Evolutionary conservation across 1,140 invertebrate genomes (phyloP), one percentile per base, ranked within the genome.

Genomic region (Megalonaias nervosa): DNA sequence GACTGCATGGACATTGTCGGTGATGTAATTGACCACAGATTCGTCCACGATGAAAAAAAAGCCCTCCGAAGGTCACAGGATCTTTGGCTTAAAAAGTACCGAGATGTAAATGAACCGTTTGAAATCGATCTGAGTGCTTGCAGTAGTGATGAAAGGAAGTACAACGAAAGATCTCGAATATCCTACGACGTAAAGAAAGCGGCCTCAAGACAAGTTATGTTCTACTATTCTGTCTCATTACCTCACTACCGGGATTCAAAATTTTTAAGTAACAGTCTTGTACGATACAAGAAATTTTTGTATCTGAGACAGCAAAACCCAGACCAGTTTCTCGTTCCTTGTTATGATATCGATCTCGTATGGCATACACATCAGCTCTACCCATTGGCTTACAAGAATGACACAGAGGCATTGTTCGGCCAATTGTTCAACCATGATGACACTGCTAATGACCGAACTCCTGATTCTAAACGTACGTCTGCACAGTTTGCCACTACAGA

Each of bases 291-390:
- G 69, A 88, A 90, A 75, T 92, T 89, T 78, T 74, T 91, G n/a
- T 79, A 86, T 66, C 75, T 91, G 38, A 92, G 89, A 80, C 85
- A 89, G 66, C 83, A 82, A 11, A 87, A 91, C 78, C 72, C 85
- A 9, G 87, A 89, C 48, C 77, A 85, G 31, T 92, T 92, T 76
- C 81, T 92, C 17, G 90, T 91, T 5, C 91, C 91, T 9, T 92
- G 91, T 75, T 92, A 92, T 70, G 90, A 91, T 79, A 90, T 91
- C 77, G 90, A 91, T 78, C 72, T 91, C 11, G 83, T 91, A 55
- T 91, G 90, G 91, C 90, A 91, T 71, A 85, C 87, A 12, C 90
- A 91, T 82, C 90, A 91, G 76, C 75, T 91, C 23, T 86, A 91
- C 80, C 89, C 90, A 31, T 21, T 80, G 16, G 81, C 73, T 68